A percentile compares a stretch with the other conserved stretches of the same genome.
Evolutionary conservation across 2,888 invertebrate species (phyloP).

Genomic region (Trissolcus brochymenae): DNA sequence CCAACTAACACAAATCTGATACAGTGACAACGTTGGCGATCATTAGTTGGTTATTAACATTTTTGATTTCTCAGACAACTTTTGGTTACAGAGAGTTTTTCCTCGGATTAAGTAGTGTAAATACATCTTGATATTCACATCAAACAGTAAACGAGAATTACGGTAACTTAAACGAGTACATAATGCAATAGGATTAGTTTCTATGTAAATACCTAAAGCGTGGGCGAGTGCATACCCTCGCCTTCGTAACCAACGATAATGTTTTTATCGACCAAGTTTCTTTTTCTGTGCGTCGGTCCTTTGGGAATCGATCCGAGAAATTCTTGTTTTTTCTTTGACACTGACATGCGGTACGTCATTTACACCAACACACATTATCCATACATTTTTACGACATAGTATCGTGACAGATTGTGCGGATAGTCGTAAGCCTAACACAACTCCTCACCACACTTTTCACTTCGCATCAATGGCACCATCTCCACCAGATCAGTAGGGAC

Average conservation of each 20-base stretch:
- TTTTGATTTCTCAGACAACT: slow-evolving; percentile 55
- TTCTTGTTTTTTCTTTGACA: slow-evolving; percentile 69
- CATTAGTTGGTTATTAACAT: slow-evolving; percentile 67
- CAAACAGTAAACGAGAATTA: slow-evolving; percentile 70
- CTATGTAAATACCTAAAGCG: slow-evolving; percentile 70
- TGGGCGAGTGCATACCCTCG: slow-evolving; percentile 71
- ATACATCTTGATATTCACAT: slow-evolving; percentile 74
- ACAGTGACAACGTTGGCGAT: slow-evolving; percentile 65
- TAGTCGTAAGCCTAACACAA: slow-evolving; percentile 67
- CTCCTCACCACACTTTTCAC: slow-evolving; percentile 66
- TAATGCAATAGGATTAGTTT: slow-evolving; percentile 75
- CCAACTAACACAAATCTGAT: slow-evolving; percentile 58
- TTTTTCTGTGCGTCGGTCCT: slow-evolving; percentile 66
- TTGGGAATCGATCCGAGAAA: slow-evolving; percentile 67
- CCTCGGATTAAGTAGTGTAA: slow-evolving; percentile 75
- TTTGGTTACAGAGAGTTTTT: slow-evolving; percentile 67
- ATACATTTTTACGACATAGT: slow-evolving; percentile 65
- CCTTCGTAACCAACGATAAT: slow-evolving; percentile 73
- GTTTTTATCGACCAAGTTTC: slow-evolving; percentile 74
- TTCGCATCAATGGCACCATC: slow-evolving; percentile 63
- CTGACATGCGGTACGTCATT: slow-evolving; percentile 62
- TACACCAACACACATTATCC: slow-evolving; percentile 63
- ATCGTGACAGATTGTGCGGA: slow-evolving; percentile 72
- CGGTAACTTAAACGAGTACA: slow-evolving; percentile 72
- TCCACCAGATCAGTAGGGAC: slow-evolving; percentile 71